Evolutionary conservation across 2,113 vertebrate species (phyloP).

Genomic region (Rhabdornis inornatus): DNA sequence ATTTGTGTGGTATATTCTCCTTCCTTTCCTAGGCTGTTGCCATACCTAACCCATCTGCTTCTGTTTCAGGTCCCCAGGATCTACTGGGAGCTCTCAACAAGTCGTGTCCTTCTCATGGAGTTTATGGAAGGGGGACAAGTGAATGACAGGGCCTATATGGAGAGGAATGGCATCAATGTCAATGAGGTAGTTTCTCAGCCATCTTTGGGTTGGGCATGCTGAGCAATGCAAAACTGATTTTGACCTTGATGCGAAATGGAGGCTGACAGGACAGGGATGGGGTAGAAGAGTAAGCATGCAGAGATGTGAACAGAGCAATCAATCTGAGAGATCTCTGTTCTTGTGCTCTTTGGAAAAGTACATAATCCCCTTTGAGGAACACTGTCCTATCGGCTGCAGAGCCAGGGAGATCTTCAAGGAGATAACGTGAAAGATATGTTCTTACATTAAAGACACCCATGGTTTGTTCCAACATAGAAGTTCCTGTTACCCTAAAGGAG

Average conservation of each 20-base stretch:
- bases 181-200: conserved; percentile 82
- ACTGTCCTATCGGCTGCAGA: background rate
- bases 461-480: background rate
- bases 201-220: background rate
- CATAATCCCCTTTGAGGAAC: background rate
- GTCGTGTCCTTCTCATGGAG: conserved; percentile 93
- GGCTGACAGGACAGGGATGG: background rate
- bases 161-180: conserved; percentile 83
- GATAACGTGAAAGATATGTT: background rate
- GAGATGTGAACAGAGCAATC: background rate
- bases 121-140: conserved; percentile 94
- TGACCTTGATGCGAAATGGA: background rate
- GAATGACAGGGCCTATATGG: conserved; percentile 91
- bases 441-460: background rate
- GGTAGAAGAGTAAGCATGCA: background rate
- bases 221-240: background rate
- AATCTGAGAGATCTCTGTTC: background rate
- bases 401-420: background rate
- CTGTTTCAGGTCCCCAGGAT: conserved; percentile 85
- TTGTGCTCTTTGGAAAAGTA: background rate
- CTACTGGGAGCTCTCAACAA: conserved; percentile 92
- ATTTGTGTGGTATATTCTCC: background rate
- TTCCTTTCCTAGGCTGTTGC: background rate
- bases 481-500: background rate
- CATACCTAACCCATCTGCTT: background rate